Conservation (phyloP, 2,888 invertebrate species). For the Margaritifera margaritifera region DNA sequence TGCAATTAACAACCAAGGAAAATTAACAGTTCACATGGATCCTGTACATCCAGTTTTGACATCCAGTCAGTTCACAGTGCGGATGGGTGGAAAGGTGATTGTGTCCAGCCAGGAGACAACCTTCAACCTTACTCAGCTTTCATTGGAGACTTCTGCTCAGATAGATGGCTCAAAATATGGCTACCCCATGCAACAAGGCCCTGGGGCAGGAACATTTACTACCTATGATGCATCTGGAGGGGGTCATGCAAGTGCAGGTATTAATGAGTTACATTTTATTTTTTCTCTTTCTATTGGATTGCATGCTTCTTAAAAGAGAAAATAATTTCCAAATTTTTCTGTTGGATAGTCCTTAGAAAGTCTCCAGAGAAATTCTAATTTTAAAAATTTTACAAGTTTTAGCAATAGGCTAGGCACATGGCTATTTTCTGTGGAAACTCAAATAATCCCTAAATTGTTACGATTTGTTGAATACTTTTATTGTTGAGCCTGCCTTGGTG, state of each 20-base stretch:
- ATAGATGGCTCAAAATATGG: slow-evolving; percentile 48
- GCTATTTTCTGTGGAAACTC: no score
- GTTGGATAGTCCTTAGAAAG: no score
- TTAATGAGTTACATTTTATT: no score
- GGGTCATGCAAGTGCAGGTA: slow-evolving; percentile 51
- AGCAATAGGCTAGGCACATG: no score
- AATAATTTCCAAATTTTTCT: no score
- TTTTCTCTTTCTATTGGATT: no score
- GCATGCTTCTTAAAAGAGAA: no score
- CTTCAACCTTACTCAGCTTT: slow-evolving; percentile 31
- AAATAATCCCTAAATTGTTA: no score
- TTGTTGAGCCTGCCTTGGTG: no score
- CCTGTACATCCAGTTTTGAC: slow-evolving; percentile 29
- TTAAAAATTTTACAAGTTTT: no score
- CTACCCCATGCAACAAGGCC: slow-evolving; percentile 30
- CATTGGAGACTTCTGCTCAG: slow-evolving; percentile 42
- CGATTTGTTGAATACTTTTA: no score
- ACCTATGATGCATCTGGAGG: slow-evolving; percentile 43
- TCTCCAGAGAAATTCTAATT: no score
- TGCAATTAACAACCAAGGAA: slow-evolving; percentile 47
- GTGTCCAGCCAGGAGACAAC: slow-evolving; percentile 20
- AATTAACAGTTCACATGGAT: slow-evolving; percentile 40
- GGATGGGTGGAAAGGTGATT: slow-evolving; percentile 43
- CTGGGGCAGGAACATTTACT: slow-evolving; percentile 33
- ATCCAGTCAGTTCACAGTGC: slow-evolving; percentile 35